phyloP scores from a whole-genome alignment of 2,113 vertebrate species.

The Mormyrus iriodes region DNA sequence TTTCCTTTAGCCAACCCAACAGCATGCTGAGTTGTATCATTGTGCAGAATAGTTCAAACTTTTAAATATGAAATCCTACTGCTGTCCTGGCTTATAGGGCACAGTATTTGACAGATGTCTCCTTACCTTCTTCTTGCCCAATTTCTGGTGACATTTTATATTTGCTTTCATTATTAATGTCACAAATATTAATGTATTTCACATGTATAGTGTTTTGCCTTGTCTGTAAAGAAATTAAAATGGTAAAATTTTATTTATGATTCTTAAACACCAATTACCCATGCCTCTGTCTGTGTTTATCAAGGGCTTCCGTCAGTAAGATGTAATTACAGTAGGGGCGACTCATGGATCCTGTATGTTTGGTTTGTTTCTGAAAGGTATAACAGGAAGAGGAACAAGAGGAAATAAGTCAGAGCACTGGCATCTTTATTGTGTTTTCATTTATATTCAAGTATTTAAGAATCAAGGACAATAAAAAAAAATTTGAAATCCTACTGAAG shows the following conservation, averaged over 20 bases:
- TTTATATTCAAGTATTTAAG: constrained; percentile 16
- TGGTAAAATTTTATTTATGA: constrained; percentile 4
- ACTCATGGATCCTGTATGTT: background rate
- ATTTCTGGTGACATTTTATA: constrained; percentile 29
- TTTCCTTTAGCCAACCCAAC: background rate
- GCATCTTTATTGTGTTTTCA: constrained; percentile 16
- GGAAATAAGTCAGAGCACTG: constrained; percentile 7
- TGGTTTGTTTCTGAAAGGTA: background rate
- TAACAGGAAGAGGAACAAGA: background rate
- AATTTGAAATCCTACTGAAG: background rate
- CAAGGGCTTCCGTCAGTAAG: background rate
- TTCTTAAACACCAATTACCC: background rate
- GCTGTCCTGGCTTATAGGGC: background rate
- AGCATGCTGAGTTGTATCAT: background rate
- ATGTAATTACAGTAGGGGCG: background rate
- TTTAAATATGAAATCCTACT: constrained; percentile 3
- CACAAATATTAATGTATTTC: constrained; percentile 35
- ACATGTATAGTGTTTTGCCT: constrained; percentile 15
- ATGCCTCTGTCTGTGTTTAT: background rate
- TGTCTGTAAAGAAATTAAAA: constrained; percentile 4
- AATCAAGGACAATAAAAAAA: constrained; percentile 14
- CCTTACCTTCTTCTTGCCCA: background rate
- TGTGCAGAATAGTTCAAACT: background rate
- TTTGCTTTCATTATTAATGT: constrained; percentile 40
- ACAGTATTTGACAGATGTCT: background rate